Percentiles rank a stretch among this genome's conserved stretches.
Conservation (phyloP, 2,888 invertebrate species). For the Seira ritae region DNA sequence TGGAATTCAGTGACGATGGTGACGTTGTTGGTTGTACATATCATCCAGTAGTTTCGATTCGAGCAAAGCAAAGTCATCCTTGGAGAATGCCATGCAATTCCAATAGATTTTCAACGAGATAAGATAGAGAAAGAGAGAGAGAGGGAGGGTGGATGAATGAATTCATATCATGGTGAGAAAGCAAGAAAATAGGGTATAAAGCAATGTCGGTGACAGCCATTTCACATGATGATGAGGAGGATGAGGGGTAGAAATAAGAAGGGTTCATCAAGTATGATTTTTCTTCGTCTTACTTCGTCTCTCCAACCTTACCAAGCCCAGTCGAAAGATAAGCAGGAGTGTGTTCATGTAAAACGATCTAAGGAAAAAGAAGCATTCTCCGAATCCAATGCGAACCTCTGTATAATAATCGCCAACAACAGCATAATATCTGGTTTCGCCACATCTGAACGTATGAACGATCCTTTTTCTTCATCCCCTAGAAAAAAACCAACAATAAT, state of each 20-base stretch:
- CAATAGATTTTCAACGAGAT: slow-evolving; percentile 21
- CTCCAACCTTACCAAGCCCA: too few relatives aligned
- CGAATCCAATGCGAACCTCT: too few relatives aligned
- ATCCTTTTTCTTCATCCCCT: neutral
- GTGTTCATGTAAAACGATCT: neutral
- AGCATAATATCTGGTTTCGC: too few relatives aligned
- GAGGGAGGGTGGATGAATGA: neutral
- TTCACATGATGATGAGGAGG: neutral
- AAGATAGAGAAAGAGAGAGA: slow-evolving; percentile 27
- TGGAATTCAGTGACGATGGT: too few relatives aligned
- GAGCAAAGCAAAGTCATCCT: neutral
- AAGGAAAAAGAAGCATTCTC: too few relatives aligned
- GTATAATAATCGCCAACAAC: too few relatives aligned
- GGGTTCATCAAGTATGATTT: slow-evolving; percentile 19
- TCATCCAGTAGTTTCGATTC: neutral
- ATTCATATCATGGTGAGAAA: slow-evolving; percentile 33
- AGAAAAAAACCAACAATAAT: neutral
- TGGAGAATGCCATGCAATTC: slow-evolving; percentile 15
- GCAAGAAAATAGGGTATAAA: slow-evolving; percentile 33
- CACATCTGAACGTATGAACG: neutral
- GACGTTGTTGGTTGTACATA: neutral
- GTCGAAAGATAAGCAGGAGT: neutral
- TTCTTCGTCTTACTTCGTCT: neutral
- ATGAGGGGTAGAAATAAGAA: slow-evolving; percentile 25
- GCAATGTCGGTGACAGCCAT: neutral